Evolutionary conservation across 2,888 invertebrate genomes (phyloP), one percentile per base, ranked within the genome.

Genomic region (Mythimna impura): DNA sequence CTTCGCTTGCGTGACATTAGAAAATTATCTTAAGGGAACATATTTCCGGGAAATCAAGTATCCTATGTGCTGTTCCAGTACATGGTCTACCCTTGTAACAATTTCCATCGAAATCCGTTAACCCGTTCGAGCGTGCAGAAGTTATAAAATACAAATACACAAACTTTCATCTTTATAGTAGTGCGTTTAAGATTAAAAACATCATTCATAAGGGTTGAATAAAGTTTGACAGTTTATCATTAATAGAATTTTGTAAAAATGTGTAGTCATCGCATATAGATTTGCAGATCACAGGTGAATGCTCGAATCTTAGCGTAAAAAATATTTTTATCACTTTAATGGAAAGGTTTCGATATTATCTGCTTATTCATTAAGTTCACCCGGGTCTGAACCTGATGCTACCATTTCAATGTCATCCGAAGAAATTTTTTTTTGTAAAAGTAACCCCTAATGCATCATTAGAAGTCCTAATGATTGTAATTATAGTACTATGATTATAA

Each of bases 141-240:
- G 17, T 17, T 1, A 47, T 7, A 17, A 47, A 47, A 47, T 47
- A 47, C 17, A 14, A 47, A 47, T 17, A 5, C 47, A 47, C 17
- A 47, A 1, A 43, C 40, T 3, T 40, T 12, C 12, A 12, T 12
- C 17, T 14, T 47, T 5, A 17, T 47, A 47, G 7, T 47, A 47
- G 17, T 47, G 17, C 2, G 17, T 20, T 67, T 64, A n/a, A 60
- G 14, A 74, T 66, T 17, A 55, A 1, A 10, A 30, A 34, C 40
- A 78, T 76, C 7, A 65, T 61, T 77, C 64, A 65, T 47, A 61
- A 25, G 17, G 40, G 14, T 25, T 64, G 77, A 70, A 78, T 66
- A 20, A 43, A 60, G 0, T 64, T 43, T 71, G 71, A 71, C 64
- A 67, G 60, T 14, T 10, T 0, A 81, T 50, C 30, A 43, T 55